These are phyloP conservation scores for Cinara cedri DNA, from an alignment of 2,888 invertebrate genomes.

Conservation along the genomic window DNA sequence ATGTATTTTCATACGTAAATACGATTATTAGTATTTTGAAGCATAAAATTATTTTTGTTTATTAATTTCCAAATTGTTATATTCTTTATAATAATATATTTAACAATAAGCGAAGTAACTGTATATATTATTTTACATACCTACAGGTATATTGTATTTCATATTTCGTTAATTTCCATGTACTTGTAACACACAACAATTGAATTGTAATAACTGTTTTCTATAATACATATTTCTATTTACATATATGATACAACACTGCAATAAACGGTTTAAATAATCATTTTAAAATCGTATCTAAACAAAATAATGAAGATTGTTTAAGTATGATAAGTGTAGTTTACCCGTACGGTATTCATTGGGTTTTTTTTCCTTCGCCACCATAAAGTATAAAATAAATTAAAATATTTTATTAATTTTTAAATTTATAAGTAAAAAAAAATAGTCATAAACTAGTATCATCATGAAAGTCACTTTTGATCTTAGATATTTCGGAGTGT, in stretches of 20 bases:
- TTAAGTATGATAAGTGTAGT: conserved; percentile 2
- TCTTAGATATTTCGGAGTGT: neutral
- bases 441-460: neutral
- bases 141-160: conserved; percentile 9
- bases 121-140: neutral
- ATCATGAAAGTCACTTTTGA: neutral
- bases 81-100: too few species aligned
- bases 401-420: neutral
- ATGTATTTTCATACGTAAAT: neutral
- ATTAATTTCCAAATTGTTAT: conserved; percentile 8
- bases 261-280: too few species aligned
- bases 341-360: neutral
- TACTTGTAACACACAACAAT: neutral
- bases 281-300: too few species aligned
- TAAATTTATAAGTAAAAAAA: neutral
- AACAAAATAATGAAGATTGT: conserved; percentile 6
- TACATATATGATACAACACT: too few species aligned
- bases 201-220: conserved; percentile 32
- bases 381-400: too few species aligned
- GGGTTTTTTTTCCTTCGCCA: neutral
- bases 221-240: neutral
- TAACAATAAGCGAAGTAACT: conserved; percentile 27
- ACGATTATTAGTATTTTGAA: neutral
- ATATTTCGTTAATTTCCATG: conserved; percentile 15
- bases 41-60: neutral